phyloP scores from a whole-genome alignment of 2,113 vertebrate species.

The Pogona vitticeps region DNA sequence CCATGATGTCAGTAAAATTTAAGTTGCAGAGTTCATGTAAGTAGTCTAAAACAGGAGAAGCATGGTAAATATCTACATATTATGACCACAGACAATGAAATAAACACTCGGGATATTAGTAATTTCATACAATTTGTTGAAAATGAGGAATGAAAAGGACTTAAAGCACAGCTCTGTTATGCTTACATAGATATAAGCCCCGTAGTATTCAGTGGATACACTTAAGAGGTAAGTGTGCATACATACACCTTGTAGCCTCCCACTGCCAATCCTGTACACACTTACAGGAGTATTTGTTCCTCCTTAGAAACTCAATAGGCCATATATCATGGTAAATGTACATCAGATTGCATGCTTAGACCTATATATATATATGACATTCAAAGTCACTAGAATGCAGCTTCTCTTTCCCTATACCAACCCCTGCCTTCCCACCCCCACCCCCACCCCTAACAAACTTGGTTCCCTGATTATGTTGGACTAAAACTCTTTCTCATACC shows the following conservation, averaged over 20 bases:
- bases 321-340: not conserved
- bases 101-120: not conserved
- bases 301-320: not conserved
- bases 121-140: constrained; percentile 24
- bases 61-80: constrained; percentile 23
- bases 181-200: not conserved
- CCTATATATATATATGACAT: not conserved
- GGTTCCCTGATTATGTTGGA: not conserved
- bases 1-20: not conserved
- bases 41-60: constrained; percentile 46
- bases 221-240: not conserved
- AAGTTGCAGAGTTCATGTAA: constrained; percentile 24
- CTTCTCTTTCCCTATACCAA: not conserved
- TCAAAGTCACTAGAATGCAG: not conserved
- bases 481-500: not conserved
- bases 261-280: not conserved
- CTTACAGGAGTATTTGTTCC: not conserved
- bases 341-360: not conserved
- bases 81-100: constrained; percentile 12
- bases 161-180: not conserved
- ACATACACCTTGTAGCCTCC: not conserved
- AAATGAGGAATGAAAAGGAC: not conserved
- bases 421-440: no score
- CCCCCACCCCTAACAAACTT: not conserved
- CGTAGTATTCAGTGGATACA: not conserved